These are phyloP conservation scores for Athalia cordata DNA, from an alignment of 2,888 invertebrate species.

Conservation along the genomic window DNA sequence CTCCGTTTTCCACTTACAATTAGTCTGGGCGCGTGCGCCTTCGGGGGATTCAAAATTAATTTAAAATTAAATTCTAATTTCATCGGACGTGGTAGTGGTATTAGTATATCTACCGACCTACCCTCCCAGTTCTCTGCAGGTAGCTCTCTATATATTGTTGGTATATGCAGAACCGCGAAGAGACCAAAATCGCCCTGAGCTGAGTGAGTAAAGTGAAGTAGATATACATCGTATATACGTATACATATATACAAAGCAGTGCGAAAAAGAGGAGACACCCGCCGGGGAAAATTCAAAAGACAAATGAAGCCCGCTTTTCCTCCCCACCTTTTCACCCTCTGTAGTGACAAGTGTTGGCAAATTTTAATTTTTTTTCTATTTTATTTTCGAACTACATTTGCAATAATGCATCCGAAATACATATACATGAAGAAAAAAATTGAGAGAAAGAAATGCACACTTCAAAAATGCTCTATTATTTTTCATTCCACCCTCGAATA, in stretches of 20 bases:
- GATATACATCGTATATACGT: no score
- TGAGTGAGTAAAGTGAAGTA: no score
- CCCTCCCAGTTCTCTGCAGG: background rate
- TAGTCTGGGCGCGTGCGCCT: conserved; percentile 52
- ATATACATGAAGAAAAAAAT: no score
- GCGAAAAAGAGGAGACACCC: conserved; percentile 29
- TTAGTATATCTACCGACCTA: no score
- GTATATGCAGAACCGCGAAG: no score
- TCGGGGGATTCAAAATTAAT: conserved; percentile 39
- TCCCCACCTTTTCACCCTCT: conserved; percentile 36
- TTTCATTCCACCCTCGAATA: no score
- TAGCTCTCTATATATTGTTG: no score
- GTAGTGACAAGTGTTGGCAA: conserved; percentile 27
- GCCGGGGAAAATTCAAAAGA: conserved; percentile 55
- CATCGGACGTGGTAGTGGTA: conserved; percentile 12
- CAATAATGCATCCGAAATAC: conserved; percentile 11
- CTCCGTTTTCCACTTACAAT: conserved; percentile 26
- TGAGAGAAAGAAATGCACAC: no score
- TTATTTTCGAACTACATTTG: conserved; percentile 45
- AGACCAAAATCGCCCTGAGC: no score
- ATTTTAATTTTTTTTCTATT: conserved; percentile 40
- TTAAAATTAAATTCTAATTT: conserved; percentile 46
- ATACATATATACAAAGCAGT: no score
- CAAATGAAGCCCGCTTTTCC: conserved; percentile 58
- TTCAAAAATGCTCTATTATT: no score